These are phyloP conservation scores for Actenoides hombroni DNA, from an alignment of 2,113 vertebrate genomes.

Conservation along the genomic window DNA sequence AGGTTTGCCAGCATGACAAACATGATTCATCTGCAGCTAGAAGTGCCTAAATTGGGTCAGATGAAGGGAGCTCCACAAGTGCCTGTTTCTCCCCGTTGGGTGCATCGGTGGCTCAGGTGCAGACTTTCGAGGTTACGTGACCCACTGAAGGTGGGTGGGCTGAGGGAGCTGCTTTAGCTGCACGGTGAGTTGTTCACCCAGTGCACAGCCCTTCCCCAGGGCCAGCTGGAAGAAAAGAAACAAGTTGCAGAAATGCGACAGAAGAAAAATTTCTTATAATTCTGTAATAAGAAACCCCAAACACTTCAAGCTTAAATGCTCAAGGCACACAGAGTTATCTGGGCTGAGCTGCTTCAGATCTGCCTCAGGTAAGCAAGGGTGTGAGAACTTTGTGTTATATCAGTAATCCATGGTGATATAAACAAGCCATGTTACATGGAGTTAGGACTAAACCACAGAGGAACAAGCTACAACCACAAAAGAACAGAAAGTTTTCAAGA, in stretches of 20 bases:
- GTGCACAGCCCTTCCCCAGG: no score
- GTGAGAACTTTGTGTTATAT: neutral
- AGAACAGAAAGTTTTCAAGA: neutral
- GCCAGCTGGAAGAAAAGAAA: no score
- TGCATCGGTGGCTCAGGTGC: neutral
- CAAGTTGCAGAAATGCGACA: no score
- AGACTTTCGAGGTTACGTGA: neutral
- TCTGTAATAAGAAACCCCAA: neutral
- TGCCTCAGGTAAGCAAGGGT: neutral
- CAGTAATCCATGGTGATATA: neutral
- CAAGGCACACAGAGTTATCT: neutral
- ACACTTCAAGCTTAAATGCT: neutral
- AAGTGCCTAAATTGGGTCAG: no score
- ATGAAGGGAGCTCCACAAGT: neutral
- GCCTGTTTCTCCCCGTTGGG: neutral
- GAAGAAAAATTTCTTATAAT: neutral
- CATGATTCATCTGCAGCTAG: fast-evolving
- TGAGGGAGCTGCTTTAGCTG: neutral
- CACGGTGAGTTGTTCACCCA: no score
- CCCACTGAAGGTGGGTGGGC: no score
- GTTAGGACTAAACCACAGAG: neutral
- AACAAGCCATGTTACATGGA: neutral
- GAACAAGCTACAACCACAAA: neutral
- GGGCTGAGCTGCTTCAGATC: neutral
- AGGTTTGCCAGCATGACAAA: neutral